Percentiles rank a stretch among this genome's conserved stretches.
phyloP scores from a whole-genome alignment of 2,888 invertebrate species.

The Ernsta delagoae region DNA sequence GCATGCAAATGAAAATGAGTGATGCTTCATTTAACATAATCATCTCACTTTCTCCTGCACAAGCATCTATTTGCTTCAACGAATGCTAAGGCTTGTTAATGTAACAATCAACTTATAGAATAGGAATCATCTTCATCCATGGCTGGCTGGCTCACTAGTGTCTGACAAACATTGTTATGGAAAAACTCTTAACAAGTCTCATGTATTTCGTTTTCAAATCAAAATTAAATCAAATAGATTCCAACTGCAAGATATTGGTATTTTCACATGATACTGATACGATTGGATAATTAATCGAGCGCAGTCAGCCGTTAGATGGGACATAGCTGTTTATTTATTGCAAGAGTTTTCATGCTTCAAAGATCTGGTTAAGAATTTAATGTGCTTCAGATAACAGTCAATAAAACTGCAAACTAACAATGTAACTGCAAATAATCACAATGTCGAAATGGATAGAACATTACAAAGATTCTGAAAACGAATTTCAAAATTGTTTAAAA shows the following conservation, averaged over 20 bases:
- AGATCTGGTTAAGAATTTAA: not conserved
- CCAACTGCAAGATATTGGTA: not conserved
- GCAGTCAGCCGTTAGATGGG: not conserved
- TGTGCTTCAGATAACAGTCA: not conserved
- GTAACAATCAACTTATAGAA: too few species aligned
- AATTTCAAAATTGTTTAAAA: too few species aligned
- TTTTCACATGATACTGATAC: not conserved
- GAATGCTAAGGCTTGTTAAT: not conserved
- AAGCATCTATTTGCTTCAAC: too few species aligned
- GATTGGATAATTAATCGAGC: not conserved
- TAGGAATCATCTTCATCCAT: too few species aligned
- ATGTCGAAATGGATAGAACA: too few species aligned
- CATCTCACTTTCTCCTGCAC: conserved; percentile 23
- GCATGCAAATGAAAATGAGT: conserved; percentile 4
- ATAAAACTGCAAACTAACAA: too few species aligned
- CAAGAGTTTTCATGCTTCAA: conserved; percentile 2
- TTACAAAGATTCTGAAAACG: too few species aligned
- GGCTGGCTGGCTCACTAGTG: too few species aligned
- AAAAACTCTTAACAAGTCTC: too few species aligned
- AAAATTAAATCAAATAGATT: not conserved
- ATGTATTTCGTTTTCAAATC: too few species aligned
- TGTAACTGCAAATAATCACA: too few species aligned
- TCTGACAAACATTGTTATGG: too few species aligned
- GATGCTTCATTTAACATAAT: conserved; percentile 29
- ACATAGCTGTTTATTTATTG: not conserved